Evolutionary conservation across 1,140 invertebrate genomes (phyloP).

Genomic region (Lutraria rhynchaena): DNA sequence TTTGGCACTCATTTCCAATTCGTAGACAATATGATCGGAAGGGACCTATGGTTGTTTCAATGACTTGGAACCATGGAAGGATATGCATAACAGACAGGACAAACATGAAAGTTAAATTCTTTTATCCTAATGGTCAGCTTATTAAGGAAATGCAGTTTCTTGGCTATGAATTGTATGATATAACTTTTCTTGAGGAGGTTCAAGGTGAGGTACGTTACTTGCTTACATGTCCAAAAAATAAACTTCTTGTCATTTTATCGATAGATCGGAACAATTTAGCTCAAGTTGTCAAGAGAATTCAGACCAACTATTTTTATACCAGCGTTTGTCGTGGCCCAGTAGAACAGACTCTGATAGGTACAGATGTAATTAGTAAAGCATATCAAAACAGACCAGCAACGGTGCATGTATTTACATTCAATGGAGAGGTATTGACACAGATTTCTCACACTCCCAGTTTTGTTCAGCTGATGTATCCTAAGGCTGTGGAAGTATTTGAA

Average conservation of each 20-base stretch:
- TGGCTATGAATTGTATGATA: slow-evolving; percentile 27
- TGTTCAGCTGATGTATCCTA: slow-evolving; percentile 9
- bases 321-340: slow-evolving; percentile 36
- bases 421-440: slow-evolving; percentile 18
- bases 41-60: neutral
- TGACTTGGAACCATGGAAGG: slow-evolving; percentile 37
- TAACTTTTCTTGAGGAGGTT: slow-evolving; percentile 38
- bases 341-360: slow-evolving; percentile 38
- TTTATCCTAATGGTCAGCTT: slow-evolving; percentile 35
- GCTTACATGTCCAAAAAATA: slow-evolving; percentile 27
- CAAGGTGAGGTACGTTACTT: slow-evolving; percentile 43
- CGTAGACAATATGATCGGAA: slow-evolving; percentile 40
- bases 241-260: slow-evolving; percentile 19
- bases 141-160: slow-evolving; percentile 35
- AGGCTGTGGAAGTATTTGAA: slow-evolving; percentile 10
- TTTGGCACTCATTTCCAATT: slow-evolving; percentile 53
- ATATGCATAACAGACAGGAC: slow-evolving; percentile 43
- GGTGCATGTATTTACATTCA: slow-evolving; percentile 39
- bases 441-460: slow-evolving; percentile 22
- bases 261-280: slow-evolving; percentile 6
- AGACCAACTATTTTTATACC: neutral
- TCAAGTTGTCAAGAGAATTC: slow-evolving; percentile 19
- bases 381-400: neutral
- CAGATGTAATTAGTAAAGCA: neutral
- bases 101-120: slow-evolving; percentile 51